Percentiles rank a stretch among this genome's conserved stretches.
Evolutionary conservation across 2,888 invertebrate species (phyloP).

Genomic region (Geotrupes spiniger): DNA sequence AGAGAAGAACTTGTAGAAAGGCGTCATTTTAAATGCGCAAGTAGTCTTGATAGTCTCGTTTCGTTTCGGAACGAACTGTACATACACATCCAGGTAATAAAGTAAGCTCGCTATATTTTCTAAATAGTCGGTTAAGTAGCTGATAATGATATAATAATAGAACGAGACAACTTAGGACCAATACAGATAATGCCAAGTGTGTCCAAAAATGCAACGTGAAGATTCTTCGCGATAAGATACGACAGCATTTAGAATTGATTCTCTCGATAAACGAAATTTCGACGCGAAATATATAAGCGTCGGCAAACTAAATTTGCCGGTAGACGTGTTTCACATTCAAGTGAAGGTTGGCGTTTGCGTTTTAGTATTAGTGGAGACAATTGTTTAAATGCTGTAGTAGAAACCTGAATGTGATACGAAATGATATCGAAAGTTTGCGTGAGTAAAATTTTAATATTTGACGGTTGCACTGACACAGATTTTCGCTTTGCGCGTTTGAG

Average conservation of each 20-base stretch:
- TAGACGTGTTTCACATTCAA: constrained; percentile 6
- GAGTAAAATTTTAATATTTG: not conserved
- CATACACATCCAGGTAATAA: too few relatives aligned
- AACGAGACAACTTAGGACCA: too few relatives aligned
- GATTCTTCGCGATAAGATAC: constrained; percentile 2
- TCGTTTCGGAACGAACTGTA: too few relatives aligned
- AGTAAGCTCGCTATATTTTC: too few relatives aligned
- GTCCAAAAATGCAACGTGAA: not conserved
- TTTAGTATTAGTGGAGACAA: constrained; percentile 2
- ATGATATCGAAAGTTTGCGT: constrained; percentile 7
- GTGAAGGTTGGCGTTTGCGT: constrained; percentile 7
- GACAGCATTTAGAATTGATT: not conserved
- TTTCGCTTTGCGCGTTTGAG: too few relatives aligned
- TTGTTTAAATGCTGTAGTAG: constrained; percentile 5
- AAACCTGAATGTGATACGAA: constrained; percentile 5
- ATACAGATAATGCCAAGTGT: too few relatives aligned
- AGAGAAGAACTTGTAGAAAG: too few relatives aligned
- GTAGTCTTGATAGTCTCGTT: too few relatives aligned
- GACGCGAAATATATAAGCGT: not conserved
- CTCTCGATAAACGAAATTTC: not conserved
- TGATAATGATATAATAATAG: too few relatives aligned
- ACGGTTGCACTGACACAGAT: too few relatives aligned
- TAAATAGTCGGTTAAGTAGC: too few relatives aligned
- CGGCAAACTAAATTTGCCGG: constrained; percentile 1
- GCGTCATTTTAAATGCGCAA: too few relatives aligned